Base-by-base conservation (phyloP, 2,797 vertebrate genomes). In the Hydrolagus colliei region DNA sequence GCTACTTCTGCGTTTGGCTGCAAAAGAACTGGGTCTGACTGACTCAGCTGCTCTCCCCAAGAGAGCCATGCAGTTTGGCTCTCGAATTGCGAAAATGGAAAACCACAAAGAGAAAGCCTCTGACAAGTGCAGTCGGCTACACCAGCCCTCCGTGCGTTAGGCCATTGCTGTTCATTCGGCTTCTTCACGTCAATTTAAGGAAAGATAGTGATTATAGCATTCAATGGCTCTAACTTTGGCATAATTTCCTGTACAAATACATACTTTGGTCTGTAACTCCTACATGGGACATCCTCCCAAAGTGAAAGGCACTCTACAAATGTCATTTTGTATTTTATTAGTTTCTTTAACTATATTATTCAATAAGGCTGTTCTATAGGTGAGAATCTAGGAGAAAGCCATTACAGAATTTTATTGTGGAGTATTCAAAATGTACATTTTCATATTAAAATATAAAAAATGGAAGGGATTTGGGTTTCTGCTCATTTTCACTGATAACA, bases 1-100 rank as follows among this genome's bases (percentile, higher is more conserved):
- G 86, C 90, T 99, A 85, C 91, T 99, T 84, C 90, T 99, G 87
- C 95, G 97, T 12, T 92, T 96, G 86, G 90, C 91, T 0, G 98
- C 95, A 6, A 86, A 68, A 73, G 92, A 92, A 87, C 88, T 98
- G 10, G 97, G 97, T 86, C 94, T 98, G 7, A 88, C 91, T 13
- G 88, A 89, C 27, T 95, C 96, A 0, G 91, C 95, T 1, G 63
- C 95, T 16, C 89, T 98, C 88, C 97, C 97, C 0, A 99, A 99
- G 90, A 95, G 96, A 88, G 98, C 97, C 85, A 96, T 99, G 90
- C 98, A 99, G 88, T 99, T 99, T 65, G 97, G 97, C 85, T 98
- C 96, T 78, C 94, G 97, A 86, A 98, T 99, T 79, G 97, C 97
- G 86, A 98, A 99, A 89, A 92, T 99, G 88, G 97, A 99, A 91